phyloP scores from a whole-genome alignment of 1,140 invertebrate genomes.

The Aphis gossypii region DNA sequence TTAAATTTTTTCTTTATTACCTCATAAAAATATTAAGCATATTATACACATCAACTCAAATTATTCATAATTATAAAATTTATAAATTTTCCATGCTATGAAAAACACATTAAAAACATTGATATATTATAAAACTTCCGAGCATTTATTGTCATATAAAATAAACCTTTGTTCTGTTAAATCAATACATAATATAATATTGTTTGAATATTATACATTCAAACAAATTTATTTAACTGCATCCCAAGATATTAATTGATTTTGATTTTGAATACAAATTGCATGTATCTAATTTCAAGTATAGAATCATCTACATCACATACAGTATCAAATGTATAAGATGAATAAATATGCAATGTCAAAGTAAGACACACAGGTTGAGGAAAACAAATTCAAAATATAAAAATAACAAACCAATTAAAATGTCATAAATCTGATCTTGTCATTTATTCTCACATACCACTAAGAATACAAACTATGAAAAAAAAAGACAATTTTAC shows the following conservation, averaged over 20 bases:
- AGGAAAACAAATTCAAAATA: slow-evolving; percentile 52
- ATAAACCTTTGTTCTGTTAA: background rate
- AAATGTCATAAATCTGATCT: slow-evolving; percentile 47
- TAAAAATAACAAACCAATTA: slow-evolving; percentile 49
- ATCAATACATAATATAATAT: background rate
- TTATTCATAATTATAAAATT: no score
- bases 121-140: background rate
- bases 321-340: background rate
- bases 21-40: background rate
- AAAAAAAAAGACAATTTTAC: slow-evolving; percentile 48
- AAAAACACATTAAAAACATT: background rate
- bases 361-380: slow-evolving; percentile 31
- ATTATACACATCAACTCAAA: background rate
- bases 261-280: background rate
- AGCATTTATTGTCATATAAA: background rate
- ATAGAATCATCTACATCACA: background rate
- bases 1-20: background rate
- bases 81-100: background rate
- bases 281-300: background rate
- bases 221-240: background rate
- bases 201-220: background rate
- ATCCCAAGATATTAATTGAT: background rate
- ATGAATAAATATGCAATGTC: background rate
- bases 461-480: slow-evolving; percentile 35
- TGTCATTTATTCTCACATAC: slow-evolving; percentile 54